Evolutionary conservation across 1,140 invertebrate species (phyloP).

Genomic region (Papilio glaucus): DNA sequence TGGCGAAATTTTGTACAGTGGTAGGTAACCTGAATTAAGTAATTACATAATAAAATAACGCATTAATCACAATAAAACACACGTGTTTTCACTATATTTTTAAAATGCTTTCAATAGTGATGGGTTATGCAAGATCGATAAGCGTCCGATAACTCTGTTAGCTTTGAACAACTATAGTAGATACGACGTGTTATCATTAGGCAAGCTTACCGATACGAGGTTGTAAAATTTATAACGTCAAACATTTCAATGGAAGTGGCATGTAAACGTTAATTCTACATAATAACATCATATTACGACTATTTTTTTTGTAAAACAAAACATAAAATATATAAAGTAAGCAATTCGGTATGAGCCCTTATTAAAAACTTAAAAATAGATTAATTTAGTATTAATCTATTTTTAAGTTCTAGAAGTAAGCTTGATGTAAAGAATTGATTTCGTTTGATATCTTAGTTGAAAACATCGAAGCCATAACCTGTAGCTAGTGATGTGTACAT

Average conservation of each 20-base stretch:
- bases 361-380: too few relatives aligned
- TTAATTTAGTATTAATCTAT: too few relatives aligned
- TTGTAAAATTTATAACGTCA: slow-evolving; percentile 7
- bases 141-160: not conserved
- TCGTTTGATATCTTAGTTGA: too few relatives aligned
- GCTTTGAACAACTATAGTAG: not conserved
- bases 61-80: not conserved
- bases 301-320: too few relatives aligned
- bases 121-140: slow-evolving; percentile 14
- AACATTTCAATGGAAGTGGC: slow-evolving; percentile 1
- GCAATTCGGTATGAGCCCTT: too few relatives aligned
- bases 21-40: not conserved
- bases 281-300: not conserved
- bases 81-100: not conserved
- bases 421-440: too few relatives aligned
- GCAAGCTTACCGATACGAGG: not conserved
- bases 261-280: slow-evolving; percentile 6
- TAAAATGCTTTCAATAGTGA: not conserved
- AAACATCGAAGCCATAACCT: too few relatives aligned
- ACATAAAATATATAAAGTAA: too few relatives aligned
- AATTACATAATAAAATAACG: not conserved
- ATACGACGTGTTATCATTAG: not conserved
- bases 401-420: too few relatives aligned
- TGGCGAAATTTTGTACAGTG: not conserved
- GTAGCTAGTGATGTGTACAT: too few relatives aligned